Evolutionary conservation across 2,888 invertebrate genomes (phyloP), one percentile per base, ranked within the genome.

Genomic region (Drosophila rellima): DNA sequence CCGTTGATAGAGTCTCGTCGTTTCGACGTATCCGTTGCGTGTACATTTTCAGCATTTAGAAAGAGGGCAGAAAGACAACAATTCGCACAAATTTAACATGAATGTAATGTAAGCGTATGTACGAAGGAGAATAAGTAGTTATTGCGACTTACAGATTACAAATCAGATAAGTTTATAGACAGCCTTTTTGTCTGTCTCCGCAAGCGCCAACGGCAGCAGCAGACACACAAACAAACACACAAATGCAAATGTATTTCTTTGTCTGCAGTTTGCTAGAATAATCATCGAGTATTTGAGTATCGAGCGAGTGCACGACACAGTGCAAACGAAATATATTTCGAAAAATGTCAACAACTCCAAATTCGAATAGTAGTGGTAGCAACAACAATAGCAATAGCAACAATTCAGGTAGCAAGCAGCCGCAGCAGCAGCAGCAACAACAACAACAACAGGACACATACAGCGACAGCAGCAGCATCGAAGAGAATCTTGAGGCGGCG

Each of bases 381-480:
- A 89, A 81, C 65, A 91, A 73, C 69, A 91, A 78, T 64, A 88
- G 71, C 68, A 78, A 59, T 67, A 78, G 74, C 55, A 66, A 59
- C 31, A 79, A 67, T 50, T 64, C 73, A 45, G 79, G 72, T 33
- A 74, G 70, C 52, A 80, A 82, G 56, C 79, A 68, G 67, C 79
- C 67, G 67, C 78, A 80, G 54, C 80, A 68, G 65, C 78, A 82
- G 51, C 80, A 84, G 60, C 83, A 74, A 60, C 79, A 88, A 44
- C 86, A 86, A 42, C 86, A 86, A 54, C 69, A 81, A 40, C 86
- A 77, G 52, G 91, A 88, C 56, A 90, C 90, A 13, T 91, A 90
- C 59, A 91, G 93, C 88, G 96, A 96, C 90, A 97, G 97, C 91
- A 97, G 97, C 89, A 97, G 97, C 91, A 96, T 96, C 20, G 97